These are phyloP conservation scores for Pristionchus mayeri DNA, from an alignment of 2,888 invertebrate species.

Conservation along the genomic window DNA sequence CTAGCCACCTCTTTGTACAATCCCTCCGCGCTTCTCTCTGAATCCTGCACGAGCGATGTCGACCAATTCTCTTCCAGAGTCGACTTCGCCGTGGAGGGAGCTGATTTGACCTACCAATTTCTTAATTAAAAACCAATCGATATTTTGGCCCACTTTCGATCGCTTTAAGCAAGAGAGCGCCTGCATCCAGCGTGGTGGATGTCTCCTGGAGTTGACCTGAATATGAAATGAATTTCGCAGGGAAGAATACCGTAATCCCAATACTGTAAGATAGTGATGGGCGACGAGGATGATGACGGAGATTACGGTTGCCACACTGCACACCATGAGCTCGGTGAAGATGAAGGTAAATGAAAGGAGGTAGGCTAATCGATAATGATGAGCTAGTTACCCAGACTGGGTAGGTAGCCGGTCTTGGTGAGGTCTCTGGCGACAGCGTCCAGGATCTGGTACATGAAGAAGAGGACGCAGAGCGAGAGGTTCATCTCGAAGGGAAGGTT, in stretches of 20 bases:
- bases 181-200: slow-evolving; percentile 1
- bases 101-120: not conserved
- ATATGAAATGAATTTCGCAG: not conserved
- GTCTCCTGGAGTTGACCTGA: not conserved
- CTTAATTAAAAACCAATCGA: not conserved
- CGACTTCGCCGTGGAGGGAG: not conserved
- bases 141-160: not conserved
- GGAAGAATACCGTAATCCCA: not conserved
- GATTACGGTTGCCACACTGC: slow-evolving; percentile 37
- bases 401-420: slow-evolving; percentile 38
- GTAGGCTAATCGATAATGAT: not conserved
- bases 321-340: slow-evolving; percentile 47
- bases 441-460: slow-evolving; percentile 49
- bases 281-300: slow-evolving; percentile 25
- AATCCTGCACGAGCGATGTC: not conserved
- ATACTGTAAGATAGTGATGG: slow-evolving; percentile 42
- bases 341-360: slow-evolving; percentile 41
- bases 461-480: slow-evolving; percentile 45
- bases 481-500: slow-evolving; percentile 43
- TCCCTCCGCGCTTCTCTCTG: not conserved
- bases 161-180: not conserved
- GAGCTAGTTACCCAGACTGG: slow-evolving; percentile 37
- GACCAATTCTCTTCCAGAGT: not conserved
- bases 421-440: not conserved
- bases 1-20: slow-evolving; percentile 3